Percentiles rank a stretch among this genome's conserved stretches.
These are phyloP conservation scores for Homarus americanus DNA, from an alignment of 1,140 invertebrate genomes.

Conservation along the genomic window DNA sequence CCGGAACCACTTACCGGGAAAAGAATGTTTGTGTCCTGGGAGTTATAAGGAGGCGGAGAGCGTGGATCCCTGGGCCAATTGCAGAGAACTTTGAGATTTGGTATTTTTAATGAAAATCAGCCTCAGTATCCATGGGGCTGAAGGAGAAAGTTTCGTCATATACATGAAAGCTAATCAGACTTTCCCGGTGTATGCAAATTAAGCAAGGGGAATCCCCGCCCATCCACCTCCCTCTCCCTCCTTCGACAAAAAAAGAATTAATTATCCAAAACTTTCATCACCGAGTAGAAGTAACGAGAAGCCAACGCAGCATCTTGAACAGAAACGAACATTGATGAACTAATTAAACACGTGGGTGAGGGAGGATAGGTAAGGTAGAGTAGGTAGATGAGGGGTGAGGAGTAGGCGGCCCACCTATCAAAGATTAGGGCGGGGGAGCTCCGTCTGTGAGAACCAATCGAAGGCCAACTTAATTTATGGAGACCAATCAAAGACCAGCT, in stretches of 20 bases:
- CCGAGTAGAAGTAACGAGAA: background rate
- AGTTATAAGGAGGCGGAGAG: no score
- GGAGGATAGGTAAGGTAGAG: no score
- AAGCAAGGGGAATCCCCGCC: background rate
- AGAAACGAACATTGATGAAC: background rate
- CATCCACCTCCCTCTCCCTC: no score
- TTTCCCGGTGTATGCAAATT: background rate
- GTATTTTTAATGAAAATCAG: background rate
- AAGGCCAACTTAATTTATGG: background rate
- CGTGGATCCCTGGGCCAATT: no score
- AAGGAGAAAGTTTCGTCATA: background rate
- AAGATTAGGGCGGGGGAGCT: no score
- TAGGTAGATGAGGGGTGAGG: no score
- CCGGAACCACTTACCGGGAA: no score
- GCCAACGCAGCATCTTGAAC: background rate
- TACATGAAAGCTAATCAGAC: background rate
- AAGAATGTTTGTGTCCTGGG: no score
- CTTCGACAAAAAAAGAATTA: background rate
- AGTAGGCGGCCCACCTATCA: no score
- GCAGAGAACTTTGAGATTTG: background rate
- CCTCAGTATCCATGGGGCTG: background rate
- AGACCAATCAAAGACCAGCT: background rate
- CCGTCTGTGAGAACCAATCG: background rate
- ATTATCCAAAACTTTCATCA: background rate
- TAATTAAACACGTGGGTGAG: background rate